phyloP scores from a whole-genome alignment of 2,888 invertebrate genomes.

The Ornithoptera priamus region DNA sequence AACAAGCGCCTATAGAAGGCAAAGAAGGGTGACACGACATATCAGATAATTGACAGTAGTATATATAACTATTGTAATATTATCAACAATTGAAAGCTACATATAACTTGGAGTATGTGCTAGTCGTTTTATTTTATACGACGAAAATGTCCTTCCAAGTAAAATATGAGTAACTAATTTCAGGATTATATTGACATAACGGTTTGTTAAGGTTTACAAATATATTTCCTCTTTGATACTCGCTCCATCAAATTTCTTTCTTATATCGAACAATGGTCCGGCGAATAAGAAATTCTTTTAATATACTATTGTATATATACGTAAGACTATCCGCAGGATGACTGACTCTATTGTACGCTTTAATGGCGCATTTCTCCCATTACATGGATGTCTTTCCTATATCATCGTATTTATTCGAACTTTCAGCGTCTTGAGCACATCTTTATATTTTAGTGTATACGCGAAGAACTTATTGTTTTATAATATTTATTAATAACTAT shows the following conservation, averaged over 20 bases:
- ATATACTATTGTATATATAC: slow-evolving; percentile 17
- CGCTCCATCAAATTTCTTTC: slow-evolving; percentile 14
- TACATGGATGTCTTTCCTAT: slow-evolving; percentile 16
- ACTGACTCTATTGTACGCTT: slow-evolving; percentile 29
- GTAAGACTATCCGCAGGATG: slow-evolving; percentile 27
- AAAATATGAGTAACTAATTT: too few species aligned
- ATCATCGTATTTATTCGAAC: slow-evolving; percentile 11
- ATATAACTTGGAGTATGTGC: background rate
- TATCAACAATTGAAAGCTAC: background rate
- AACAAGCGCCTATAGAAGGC: slow-evolving; percentile 38
- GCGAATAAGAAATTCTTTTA: slow-evolving; percentile 29
- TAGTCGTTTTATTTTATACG: background rate
- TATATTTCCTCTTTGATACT: slow-evolving; percentile 10
- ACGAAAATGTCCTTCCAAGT: too few species aligned
- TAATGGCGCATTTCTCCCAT: slow-evolving; percentile 28
- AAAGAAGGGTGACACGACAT: slow-evolving; percentile 51
- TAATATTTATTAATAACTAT: background rate
- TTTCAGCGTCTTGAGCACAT: background rate
- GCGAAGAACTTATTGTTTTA: background rate
- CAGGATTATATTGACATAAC: background rate
- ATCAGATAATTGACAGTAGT: slow-evolving; percentile 72
- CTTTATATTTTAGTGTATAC: background rate
- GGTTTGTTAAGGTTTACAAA: background rate
- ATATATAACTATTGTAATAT: background rate
- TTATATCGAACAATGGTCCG: slow-evolving; percentile 16